A percentile compares a stretch with the other conserved stretches of the same genome.
These are phyloP conservation scores for Ptilodon capucinus DNA, from an alignment of 2,888 invertebrate species.

Conservation along the genomic window DNA sequence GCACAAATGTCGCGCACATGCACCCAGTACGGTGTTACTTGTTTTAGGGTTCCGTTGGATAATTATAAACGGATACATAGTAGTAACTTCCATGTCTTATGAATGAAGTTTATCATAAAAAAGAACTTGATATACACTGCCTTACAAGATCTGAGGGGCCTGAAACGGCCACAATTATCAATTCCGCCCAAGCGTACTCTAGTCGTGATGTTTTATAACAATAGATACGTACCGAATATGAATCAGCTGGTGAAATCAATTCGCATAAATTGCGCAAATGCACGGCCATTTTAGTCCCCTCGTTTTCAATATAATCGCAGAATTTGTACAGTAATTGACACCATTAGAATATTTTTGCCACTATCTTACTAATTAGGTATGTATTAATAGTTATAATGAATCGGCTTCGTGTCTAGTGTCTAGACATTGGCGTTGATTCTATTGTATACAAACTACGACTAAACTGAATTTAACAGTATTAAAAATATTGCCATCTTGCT, in stretches of 20 bases:
- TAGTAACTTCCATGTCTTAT: no score
- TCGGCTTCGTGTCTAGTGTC: not conserved
- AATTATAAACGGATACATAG: no score
- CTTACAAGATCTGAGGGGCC: no score
- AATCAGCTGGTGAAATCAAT: no score
- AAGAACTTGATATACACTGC: no score
- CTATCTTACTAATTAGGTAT: not conserved
- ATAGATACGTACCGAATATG: no score
- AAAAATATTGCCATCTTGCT: no score
- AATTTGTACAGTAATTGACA: not conserved
- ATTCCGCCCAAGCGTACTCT: no score
- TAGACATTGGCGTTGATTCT: not conserved
- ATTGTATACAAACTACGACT: not conserved
- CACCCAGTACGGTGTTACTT: conserved; percentile 12
- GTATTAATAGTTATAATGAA: not conserved
- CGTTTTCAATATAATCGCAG: not conserved
- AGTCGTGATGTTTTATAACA: no score
- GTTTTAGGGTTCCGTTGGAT: conserved; percentile 14
- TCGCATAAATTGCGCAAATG: no score
- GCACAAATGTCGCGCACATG: conserved; percentile 35
- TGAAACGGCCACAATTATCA: no score
- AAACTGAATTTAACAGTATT: not conserved
- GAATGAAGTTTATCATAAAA: no score
- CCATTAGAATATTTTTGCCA: not conserved
- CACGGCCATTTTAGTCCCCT: not conserved